Conservation (phyloP, 2,113 vertebrate species). For the Clarias magur region DNA sequence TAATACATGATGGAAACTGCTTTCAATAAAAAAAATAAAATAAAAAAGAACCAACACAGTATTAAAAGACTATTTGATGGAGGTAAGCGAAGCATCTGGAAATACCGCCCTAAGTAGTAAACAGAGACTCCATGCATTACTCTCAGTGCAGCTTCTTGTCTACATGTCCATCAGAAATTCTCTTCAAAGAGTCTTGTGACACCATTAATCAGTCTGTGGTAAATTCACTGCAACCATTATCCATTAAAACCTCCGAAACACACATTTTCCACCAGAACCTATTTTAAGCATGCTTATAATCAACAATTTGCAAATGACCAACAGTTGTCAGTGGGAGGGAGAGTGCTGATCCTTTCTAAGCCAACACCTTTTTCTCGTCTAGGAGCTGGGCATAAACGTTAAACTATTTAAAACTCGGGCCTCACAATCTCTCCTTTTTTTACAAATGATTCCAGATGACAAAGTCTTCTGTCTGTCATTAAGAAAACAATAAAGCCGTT, state of each 20-base stretch:
- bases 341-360: not conserved
- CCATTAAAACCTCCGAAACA: not conserved
- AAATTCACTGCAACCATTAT: not conserved
- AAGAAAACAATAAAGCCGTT: constrained; percentile 25
- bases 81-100: not conserved
- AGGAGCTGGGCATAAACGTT: not conserved
- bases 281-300: not conserved
- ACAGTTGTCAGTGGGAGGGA: constrained; percentile 6
- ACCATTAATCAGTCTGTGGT: constrained; percentile 10
- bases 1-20: not conserved
- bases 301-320: constrained; percentile 20
- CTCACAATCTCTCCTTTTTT: not conserved
- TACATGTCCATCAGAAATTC: not conserved
- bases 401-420: constrained; percentile 4
- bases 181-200: constrained; percentile 15
- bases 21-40: too few relatives aligned
- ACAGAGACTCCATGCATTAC: not conserved
- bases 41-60: not conserved
- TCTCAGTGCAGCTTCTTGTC: not conserved
- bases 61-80: not conserved
- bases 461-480: constrained; percentile 25
- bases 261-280: constrained; percentile 17
- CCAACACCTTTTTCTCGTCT: constrained; percentile 36
- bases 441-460: constrained; percentile 41
- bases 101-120: not conserved